Evolutionary conservation across 2,113 vertebrate species (phyloP).

Genomic region (Indicator indicator): DNA sequence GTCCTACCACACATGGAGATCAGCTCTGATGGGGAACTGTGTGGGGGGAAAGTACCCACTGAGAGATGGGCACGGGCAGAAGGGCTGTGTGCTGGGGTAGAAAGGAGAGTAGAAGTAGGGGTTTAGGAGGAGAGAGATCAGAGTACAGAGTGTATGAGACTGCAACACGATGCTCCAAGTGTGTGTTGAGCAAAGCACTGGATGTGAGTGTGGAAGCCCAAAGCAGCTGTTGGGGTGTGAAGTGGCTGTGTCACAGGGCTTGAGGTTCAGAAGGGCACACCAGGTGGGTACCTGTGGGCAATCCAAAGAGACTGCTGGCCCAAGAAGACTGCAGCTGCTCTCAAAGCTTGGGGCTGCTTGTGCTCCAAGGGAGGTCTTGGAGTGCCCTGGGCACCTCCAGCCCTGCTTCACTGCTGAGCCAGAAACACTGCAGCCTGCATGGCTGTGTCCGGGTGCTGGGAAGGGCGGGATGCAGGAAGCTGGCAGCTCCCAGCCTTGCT

Average conservation of each 20-base stretch:
- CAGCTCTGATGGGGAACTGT: not conserved
- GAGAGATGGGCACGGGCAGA: not conserved
- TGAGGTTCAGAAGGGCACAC: not conserved
- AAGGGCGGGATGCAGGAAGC: not conserved
- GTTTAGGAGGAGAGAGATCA: not conserved
- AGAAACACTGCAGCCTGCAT: not conserved
- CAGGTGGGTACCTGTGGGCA: accelerated
- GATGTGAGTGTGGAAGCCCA: not conserved
- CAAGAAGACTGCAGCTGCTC: not conserved
- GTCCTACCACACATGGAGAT: not conserved
- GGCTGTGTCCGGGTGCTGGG: accelerated
- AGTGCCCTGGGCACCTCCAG: not conserved
- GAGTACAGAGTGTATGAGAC: not conserved
- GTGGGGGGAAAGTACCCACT: not conserved
- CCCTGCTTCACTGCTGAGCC: not conserved
- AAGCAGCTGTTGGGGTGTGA: not conserved
- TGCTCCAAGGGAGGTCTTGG: not conserved
- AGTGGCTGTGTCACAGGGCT: not conserved
- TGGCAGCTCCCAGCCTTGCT: not conserved
- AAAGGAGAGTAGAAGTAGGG: not conserved
- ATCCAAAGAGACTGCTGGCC: not conserved
- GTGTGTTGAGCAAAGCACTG: not conserved
- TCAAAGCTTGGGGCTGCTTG: not conserved
- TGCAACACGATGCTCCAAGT: not conserved
- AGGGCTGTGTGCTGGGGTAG: too few species aligned